Percentiles rank a stretch among this genome's conserved stretches.
Conservation (phyloP, 2,113 vertebrate genomes). For the Lasiurus cinereus region DNA sequence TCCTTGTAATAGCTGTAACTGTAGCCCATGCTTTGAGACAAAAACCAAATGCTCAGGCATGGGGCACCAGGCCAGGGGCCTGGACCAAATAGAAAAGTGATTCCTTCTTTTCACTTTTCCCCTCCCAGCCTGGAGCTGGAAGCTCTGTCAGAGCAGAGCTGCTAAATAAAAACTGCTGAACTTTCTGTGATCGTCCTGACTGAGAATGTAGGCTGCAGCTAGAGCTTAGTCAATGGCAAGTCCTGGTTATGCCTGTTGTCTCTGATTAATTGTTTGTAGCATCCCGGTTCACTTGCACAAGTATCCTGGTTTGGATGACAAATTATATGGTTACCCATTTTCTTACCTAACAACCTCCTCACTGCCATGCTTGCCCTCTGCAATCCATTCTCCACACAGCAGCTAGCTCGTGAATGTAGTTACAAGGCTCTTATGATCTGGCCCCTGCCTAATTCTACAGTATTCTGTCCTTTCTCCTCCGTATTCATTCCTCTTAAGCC, state of each 20-base stretch:
- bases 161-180: neutral
- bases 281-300: neutral
- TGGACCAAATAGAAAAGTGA: constrained; percentile 44
- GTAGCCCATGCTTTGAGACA: constrained; percentile 10
- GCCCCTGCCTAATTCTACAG: neutral
- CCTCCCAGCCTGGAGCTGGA: neutral
- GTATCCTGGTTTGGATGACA: constrained; percentile 14
- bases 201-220: neutral
- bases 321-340: constrained; percentile 27
- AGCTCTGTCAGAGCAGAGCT: constrained; percentile 40
- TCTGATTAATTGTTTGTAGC: neutral
- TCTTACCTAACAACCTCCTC: neutral
- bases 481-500: constrained; percentile 22
- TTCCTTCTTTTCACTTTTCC: constrained; percentile 7
- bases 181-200: neutral
- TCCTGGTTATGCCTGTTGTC: neutral
- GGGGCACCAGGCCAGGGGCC: neutral
- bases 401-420: neutral
- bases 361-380: neutral
- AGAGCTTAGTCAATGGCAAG: constrained; percentile 32
- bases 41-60: constrained; percentile 37
- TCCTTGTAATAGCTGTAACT: neutral
- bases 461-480: constrained; percentile 5
- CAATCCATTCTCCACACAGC: neutral
- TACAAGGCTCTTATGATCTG: neutral